Evolutionary conservation across 2,113 vertebrate species (phyloP), one percentile per base, ranked within the genome.

Genomic region (Turnix velox): DNA sequence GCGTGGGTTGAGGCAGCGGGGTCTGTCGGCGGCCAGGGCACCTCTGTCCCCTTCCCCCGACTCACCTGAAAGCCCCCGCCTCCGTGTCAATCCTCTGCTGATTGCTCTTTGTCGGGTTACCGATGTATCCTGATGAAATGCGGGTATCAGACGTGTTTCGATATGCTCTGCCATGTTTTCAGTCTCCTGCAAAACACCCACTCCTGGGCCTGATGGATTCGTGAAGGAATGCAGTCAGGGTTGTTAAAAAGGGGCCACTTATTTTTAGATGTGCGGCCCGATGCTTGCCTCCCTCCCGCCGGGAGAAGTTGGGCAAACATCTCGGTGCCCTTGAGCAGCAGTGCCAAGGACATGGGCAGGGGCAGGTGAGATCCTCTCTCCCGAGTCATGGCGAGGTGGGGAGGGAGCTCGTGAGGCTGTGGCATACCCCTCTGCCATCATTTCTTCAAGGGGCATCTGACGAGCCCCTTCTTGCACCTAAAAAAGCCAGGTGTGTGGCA

Each of bases 311-410:
- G 57, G 37, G 62, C 31, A 68, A 91, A 89, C 81, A 95, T 82
- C 87, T 92, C 87, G 55, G 81, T 92, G 95, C 66, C 94, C 95
- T 96, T 96, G 89, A 94, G 84, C 81, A n/a, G 66, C 42, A 33
- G 49, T 46, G 57, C 78, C 87, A 96, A 96, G 95, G 94, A 58
- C 94, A 72, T 0, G 2, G 84, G 51, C 65, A 37, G 62, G 57
- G 24, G 10, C 71, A 43, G 57, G 28, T 24, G 23, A 24, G 54
- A 7, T 55, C 22, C 46, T 5, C 14, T 67, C 57, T 33, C 24
- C 0, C 0, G 46, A 31, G 43, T 52, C 30, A 5, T 11, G 35
- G 46, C 15, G 18, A 48, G n/a, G 25, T 28, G 43, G 13, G 14
- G 39, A 61, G 30, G 17, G 28, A 0, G 0, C 31, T 4, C 2